phyloP scores from a whole-genome alignment of 2,113 vertebrate genomes.

The Mandrillus leucophaeus region DNA sequence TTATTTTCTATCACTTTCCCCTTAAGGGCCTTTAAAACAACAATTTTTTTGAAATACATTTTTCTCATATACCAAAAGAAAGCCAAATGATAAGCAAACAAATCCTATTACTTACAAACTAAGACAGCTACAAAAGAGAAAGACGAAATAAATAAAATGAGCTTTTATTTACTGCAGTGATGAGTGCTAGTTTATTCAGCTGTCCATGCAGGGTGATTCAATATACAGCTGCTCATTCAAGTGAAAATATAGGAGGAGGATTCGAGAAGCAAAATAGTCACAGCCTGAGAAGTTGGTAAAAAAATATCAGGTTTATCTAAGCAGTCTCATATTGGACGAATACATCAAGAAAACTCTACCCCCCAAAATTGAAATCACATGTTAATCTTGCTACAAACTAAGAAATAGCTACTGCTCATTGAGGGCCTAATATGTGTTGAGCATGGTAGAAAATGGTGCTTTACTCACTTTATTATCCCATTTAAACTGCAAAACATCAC shows the following conservation, averaged over 20 bases:
- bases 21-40: not conserved
- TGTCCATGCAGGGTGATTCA: not conserved
- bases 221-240: not conserved
- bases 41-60: not conserved
- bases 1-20: not conserved
- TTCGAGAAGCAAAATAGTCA: not conserved
- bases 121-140: not conserved
- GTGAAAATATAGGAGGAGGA: not conserved
- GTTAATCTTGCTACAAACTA: not conserved
- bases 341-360: not conserved
- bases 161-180: not conserved
- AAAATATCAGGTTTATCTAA: not conserved
- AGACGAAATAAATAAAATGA: not conserved
- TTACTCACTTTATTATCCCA: not conserved
- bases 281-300: not conserved
- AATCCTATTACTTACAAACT: not conserved
- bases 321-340: not conserved
- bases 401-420: not conserved
- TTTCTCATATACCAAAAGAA: not conserved
- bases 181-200: constrained; percentile 31
- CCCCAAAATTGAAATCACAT: not conserved
- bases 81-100: not conserved
- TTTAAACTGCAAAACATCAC: not conserved
- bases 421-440: not conserved
- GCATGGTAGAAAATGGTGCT: not conserved